Base-by-base conservation (phyloP, 2,797 vertebrate species). In the Crotalus adamanteus region DNA sequence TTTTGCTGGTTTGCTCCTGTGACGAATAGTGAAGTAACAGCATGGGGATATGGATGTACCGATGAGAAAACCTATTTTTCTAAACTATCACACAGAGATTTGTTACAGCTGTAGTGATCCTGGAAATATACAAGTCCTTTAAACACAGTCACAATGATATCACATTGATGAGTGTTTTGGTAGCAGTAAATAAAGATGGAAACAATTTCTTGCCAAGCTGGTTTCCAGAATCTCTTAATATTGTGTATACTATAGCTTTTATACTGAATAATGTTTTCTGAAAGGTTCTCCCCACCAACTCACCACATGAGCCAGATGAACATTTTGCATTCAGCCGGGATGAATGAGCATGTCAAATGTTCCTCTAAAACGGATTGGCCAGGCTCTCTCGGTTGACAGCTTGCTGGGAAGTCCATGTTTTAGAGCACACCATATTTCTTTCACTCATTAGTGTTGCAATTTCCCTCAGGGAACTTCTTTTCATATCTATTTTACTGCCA, bases 291-390 rank as follows among this genome's bases (percentile, higher is more conserved):
- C 28, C 85, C 51, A 86, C 47, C 25, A 86, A 13, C 53, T 86
- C 26, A 14, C 14, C 25, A 14, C 16, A 6, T 56, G 85, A 83
- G 37, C 86, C 88, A n/a, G 78, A 90, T 60, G 86, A 60, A 65
- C 59, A 90, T 28, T 92, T 63, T 90, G 59, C 56, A 90, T 65
- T 86, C 47, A 65, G 92, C 73, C 59, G 65, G 88, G 59, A 92
- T 90, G 89, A 90, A 92, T 92, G 92, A 90, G 78, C 53, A 14
- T 92, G 88, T 89, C 92, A 92, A 86, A 90, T 86, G 60, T 92
- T 78, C 86, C 92, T 22, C 56, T 37, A 18, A 87, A 86, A 63
- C 11, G 4, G 9, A 57, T 47, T 0, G 7, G 26, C 28, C 12
- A 31, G 3, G 0, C 89, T 87, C 3, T 90, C 93, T 94, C 51